Base-by-base conservation (phyloP, 2,797 vertebrate genomes). In the Spinus olivaceus region DNA sequence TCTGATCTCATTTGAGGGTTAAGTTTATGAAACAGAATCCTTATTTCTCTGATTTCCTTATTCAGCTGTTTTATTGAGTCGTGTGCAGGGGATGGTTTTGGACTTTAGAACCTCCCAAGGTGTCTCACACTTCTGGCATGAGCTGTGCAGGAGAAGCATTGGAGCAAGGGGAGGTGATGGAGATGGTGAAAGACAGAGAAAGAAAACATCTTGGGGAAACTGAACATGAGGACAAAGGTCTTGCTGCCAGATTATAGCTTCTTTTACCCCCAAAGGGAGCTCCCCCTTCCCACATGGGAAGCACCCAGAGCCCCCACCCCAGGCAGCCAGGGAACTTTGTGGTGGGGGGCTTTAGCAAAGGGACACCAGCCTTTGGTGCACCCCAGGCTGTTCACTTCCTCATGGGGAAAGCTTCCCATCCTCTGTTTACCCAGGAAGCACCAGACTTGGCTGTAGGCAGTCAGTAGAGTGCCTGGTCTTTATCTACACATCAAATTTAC, bases 1-100 rank as follows among this genome's bases (percentile, higher is more conserved):
- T 69, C 91, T 91, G 89, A 94, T 96, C 90, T 94, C 92, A 69
- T 95, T 81, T 91, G 92, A 83, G 74, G 59, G 92, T 83, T 88
- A 41, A 88, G 72, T 76, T 89, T 39, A 83, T 81, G 67, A 86
- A 86, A 86, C 10, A 0, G 19, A 79, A 79, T 88, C 76, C 67
- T 73, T 54, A 41, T 73, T 84, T 73, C 66, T 88, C 50, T 3
- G 54, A 56, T 79, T 69, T 56, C 64, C n/a, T 67, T 46, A 18
- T 49, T 61, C 39, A 9, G 66, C 57, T 72, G 53, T 23, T 30
- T 81, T 35, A 19, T 5, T 37, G 73, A 76, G 69, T 47, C 49
- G 6, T 23, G 23, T 18, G 2, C 49, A 8, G 66, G 3, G 42
- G 8, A 47, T 44, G 41, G 8, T 37, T 41, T 61, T 44, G 78